These are phyloP conservation scores for Tortricodes alternella DNA, from an alignment of 2,888 invertebrate genomes.

Conservation along the genomic window DNA sequence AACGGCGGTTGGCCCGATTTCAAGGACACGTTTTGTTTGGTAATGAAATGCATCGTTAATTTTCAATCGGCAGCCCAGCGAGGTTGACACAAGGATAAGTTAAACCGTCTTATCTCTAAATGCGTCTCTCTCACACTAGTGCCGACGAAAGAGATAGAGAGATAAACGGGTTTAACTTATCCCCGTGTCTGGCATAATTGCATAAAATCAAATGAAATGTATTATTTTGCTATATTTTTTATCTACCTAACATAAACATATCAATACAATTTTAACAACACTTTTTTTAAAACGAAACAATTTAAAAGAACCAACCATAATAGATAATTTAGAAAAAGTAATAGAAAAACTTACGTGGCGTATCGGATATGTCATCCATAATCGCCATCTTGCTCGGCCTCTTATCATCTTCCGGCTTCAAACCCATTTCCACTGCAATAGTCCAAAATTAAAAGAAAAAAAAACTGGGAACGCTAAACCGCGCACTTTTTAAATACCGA, in stretches of 20 bases:
- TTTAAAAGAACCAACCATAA: too few species aligned
- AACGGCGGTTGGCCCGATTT: constrained; percentile 1
- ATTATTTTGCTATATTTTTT: background rate
- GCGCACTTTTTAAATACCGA: constrained; percentile 35
- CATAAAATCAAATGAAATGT: background rate
- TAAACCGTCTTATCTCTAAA: too few species aligned
- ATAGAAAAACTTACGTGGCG: constrained; percentile 64
- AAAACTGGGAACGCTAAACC: constrained; percentile 38
- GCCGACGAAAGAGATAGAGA: too few species aligned
- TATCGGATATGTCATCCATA: constrained; percentile 70
- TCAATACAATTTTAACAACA: too few species aligned
- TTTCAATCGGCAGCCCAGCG: too few species aligned
- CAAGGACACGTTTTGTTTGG: constrained; percentile 11
- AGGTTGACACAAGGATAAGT: too few species aligned
- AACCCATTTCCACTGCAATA: constrained; percentile 72
- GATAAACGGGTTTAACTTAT: too few species aligned
- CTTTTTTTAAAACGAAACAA: too few species aligned
- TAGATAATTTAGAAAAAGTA: constrained; percentile 12
- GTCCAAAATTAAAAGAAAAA: constrained; percentile 41
- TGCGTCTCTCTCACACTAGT: too few species aligned
- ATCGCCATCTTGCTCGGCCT: constrained; percentile 78
- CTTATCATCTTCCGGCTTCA: constrained; percentile 74
- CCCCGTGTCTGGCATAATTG: too few species aligned
- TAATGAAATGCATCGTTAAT: constrained; percentile 28
- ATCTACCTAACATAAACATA: background rate